Conservation (phyloP, 2,888 invertebrate genomes). For the Yponomeuta evonymella region DNA sequence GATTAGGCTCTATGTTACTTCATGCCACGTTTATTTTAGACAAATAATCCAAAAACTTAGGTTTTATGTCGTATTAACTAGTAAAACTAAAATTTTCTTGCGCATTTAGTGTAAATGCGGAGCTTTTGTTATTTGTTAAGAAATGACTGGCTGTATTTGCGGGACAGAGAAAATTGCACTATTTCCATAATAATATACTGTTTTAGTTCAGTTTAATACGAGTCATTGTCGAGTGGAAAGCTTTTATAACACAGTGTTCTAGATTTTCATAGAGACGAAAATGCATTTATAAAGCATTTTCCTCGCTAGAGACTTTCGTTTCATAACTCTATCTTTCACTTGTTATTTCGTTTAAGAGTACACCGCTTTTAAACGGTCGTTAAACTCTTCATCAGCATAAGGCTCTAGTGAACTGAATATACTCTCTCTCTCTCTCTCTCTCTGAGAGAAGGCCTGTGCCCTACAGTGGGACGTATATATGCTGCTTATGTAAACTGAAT, state of each 20-base stretch:
- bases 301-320: neutral
- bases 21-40: too few relatives aligned
- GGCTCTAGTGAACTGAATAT: too few relatives aligned
- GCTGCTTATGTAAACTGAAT: too few relatives aligned
- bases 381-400: too few relatives aligned
- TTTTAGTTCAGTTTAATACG: neutral
- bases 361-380: too few relatives aligned
- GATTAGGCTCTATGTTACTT: too few relatives aligned
- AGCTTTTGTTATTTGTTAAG: conserved; percentile 1
- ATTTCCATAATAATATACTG: neutral
- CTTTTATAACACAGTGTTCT: neutral
- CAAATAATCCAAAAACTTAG: too few relatives aligned
- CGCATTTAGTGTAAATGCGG: neutral
- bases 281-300: neutral
- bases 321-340: neutral
- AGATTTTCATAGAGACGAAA: neutral
- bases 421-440: too few relatives aligned
- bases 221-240: neutral
- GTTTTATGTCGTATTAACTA: too few relatives aligned
- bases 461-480: too few relatives aligned
- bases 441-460: too few relatives aligned
- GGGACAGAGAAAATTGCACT: neutral
- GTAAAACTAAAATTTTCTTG: neutral
- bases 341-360: neutral
- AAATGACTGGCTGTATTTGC: neutral